phyloP scores from a whole-genome alignment of 2,797 vertebrate genomes.

The Malurus splendens region DNA sequence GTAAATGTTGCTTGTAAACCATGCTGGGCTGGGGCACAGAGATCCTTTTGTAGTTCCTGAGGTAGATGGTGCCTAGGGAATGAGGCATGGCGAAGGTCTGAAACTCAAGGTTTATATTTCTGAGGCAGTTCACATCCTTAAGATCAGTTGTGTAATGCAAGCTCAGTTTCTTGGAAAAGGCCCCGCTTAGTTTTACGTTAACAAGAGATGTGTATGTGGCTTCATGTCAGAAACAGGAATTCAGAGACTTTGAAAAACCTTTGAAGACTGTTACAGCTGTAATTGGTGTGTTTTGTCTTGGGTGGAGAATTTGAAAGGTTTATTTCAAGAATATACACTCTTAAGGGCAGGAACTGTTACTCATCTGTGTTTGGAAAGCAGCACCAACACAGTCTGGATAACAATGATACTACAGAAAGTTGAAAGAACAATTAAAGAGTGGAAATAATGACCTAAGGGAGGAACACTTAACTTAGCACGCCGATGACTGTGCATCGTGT shows the following conservation, averaged over 20 bases:
- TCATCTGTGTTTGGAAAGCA: slow-evolving; percentile 56
- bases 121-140: not conserved
- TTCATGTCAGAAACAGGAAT: slow-evolving; percentile 23
- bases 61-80: not conserved
- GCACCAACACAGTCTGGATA: slow-evolving; percentile 5
- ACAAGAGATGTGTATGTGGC: slow-evolving; percentile 13
- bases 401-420: slow-evolving; percentile 44
- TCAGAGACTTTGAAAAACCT: slow-evolving; percentile 4
- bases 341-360: slow-evolving; percentile 61
- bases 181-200: not conserved
- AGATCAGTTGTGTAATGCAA: not conserved
- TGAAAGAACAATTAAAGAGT: slow-evolving; percentile 56
- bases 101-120: not conserved
- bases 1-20: not conserved
- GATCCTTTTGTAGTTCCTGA: not conserved
- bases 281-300: slow-evolving; percentile 46
- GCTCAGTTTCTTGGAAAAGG: not conserved
- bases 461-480: not conserved
- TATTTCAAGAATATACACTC: slow-evolving; percentile 27
- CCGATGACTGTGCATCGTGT: rapidly evolving
- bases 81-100: not conserved
- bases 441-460: slow-evolving; percentile 52
- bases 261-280: slow-evolving; percentile 12
- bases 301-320: slow-evolving; percentile 41
- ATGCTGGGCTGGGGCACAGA: not conserved